Evolutionary conservation across 2,888 invertebrate genomes (phyloP).

Genomic region (Anodontia alba): DNA sequence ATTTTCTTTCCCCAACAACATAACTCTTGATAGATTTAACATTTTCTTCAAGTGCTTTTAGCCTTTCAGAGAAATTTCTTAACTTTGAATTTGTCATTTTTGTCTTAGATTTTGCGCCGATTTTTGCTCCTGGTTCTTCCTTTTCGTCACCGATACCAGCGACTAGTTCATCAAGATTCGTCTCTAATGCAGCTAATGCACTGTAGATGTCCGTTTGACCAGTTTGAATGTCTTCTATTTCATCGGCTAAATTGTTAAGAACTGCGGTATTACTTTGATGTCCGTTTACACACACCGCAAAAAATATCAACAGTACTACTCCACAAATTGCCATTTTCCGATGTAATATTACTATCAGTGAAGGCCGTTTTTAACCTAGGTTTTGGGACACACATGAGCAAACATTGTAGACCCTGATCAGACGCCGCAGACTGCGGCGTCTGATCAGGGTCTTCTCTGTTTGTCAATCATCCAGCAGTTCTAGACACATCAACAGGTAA

Average conservation of each 20-base stretch:
- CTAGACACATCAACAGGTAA: no score
- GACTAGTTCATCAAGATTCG: background rate
- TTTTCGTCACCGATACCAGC: background rate
- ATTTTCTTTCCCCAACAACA: background rate
- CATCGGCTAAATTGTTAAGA: background rate
- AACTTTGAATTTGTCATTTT: background rate
- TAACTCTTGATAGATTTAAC: background rate
- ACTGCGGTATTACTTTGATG: background rate
- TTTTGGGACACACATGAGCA: no score
- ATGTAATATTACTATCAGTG: no score
- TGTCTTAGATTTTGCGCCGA: background rate
- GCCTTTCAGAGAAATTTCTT: background rate
- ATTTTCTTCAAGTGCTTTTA: background rate
- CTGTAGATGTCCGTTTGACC: background rate
- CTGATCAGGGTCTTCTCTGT: no score
- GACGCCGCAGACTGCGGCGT: no score
- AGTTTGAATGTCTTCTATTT: background rate
- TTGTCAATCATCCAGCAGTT: no score
- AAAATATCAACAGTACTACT: background rate
- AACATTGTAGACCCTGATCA: no score
- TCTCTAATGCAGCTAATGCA: background rate
- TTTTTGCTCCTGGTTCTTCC: background rate
- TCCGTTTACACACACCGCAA: background rate
- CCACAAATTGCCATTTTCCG: background rate
- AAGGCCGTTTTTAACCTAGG: no score